A percentile compares a stretch with the other conserved stretches of the same genome.
Evolutionary conservation across 1,140 invertebrate species (phyloP).

Genomic region (Cydia fagiglandana): DNA sequence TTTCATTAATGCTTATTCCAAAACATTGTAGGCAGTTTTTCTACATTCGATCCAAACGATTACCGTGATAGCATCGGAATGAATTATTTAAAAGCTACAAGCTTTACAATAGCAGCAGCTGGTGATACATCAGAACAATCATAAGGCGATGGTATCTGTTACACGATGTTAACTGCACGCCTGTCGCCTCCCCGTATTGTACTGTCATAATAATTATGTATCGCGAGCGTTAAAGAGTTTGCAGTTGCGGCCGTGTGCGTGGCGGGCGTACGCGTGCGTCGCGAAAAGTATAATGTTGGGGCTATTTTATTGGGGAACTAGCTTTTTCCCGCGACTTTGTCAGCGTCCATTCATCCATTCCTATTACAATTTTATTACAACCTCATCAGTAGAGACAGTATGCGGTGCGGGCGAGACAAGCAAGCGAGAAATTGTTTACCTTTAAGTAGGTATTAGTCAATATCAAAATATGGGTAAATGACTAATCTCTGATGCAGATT

Average conservation of each 20-base stretch:
- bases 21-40: background rate
- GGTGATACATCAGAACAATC: slow-evolving; percentile 35
- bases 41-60: background rate
- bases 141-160: slow-evolving; percentile 48
- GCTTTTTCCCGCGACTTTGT: background rate
- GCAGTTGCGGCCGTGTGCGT: slow-evolving; percentile 42
- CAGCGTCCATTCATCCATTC: background rate
- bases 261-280: slow-evolving; percentile 29
- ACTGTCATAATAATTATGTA: slow-evolving; percentile 63
- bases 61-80: slow-evolving; percentile 5
- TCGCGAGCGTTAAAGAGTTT: slow-evolving; percentile 51
- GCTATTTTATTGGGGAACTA: background rate
- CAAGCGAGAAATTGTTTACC: too few relatives aligned
- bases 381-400: background rate
- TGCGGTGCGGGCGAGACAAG: too few relatives aligned
- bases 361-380: background rate
- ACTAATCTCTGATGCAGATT: slow-evolving; percentile 5
- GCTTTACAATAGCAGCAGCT: background rate
- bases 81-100: slow-evolving; percentile 21
- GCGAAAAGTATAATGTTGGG: background rate
- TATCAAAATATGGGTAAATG: too few relatives aligned
- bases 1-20: too few relatives aligned
- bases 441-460: too few relatives aligned
- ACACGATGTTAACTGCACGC: slow-evolving; percentile 46
- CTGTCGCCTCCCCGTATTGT: slow-evolving; percentile 48